Percentiles rank a stretch among this genome's conserved stretches.
Evolutionary conservation across 2,888 invertebrate genomes (phyloP).

Genomic region (Lochmaea capreae): DNA sequence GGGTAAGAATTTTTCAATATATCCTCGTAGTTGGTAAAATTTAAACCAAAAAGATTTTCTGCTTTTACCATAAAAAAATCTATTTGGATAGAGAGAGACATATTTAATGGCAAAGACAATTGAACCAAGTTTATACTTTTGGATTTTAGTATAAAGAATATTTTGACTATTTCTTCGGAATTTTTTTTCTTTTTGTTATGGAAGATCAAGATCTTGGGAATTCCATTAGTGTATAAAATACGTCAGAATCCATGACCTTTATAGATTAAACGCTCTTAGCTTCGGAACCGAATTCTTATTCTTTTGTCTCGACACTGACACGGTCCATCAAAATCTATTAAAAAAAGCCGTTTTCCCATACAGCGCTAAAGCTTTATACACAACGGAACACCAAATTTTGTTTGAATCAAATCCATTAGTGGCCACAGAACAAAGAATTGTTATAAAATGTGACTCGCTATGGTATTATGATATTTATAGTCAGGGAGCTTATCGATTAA

Average conservation of each 20-base stretch:
- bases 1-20: too few species aligned
- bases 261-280: constrained; percentile 16
- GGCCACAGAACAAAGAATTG: constrained; percentile 30
- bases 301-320: constrained; percentile 30
- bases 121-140: too few species aligned
- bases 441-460: constrained; percentile 30
- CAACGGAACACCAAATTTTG: constrained; percentile 32
- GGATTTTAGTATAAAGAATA: too few species aligned
- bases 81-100: too few species aligned
- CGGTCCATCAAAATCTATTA: constrained; percentile 33
- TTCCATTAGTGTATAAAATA: constrained; percentile 7
- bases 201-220: constrained; percentile 7
- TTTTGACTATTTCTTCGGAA: too few species aligned
- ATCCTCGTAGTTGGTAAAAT: too few species aligned
- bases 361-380: constrained; percentile 24
- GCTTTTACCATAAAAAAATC: too few species aligned
- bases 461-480: constrained; percentile 18
- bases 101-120: too few species aligned
- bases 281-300: constrained; percentile 17
- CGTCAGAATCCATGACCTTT: constrained; percentile 22
- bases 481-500: neutral
- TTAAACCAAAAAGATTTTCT: too few species aligned
- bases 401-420: constrained; percentile 38
- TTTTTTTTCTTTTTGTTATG: neutral
- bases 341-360: constrained; percentile 39